Evolutionary conservation across 1,140 invertebrate genomes (phyloP), one percentile per base, ranked within the genome.

Genomic region (Pogonus chalceus): DNA sequence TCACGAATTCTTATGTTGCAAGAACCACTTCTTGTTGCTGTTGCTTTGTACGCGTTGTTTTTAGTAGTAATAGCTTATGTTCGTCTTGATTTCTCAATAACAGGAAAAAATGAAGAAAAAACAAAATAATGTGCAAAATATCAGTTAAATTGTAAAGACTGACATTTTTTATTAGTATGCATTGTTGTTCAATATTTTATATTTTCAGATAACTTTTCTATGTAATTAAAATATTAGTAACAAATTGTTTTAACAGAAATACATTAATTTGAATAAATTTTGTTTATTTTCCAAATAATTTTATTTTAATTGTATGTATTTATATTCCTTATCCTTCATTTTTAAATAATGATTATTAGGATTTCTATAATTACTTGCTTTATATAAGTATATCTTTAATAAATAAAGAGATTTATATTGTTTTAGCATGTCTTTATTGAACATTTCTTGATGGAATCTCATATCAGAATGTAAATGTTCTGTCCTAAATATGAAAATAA

Each of bases 1-100:
- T 83, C 90, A n/a, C 81, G 86, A 58, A 63, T 82, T 12, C 67
- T 87, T 0, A 84, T 98, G 79, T 75, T 99, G 14, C 89, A 94
- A 68, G 96, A 99, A 69, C 96, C 96, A 0, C 66, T 98, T 3
- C 68, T 98, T 20, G 85, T 96, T 35, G 83, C 92, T 49, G 73
- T 81, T 23, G 94, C 93, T 56, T 82, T 98, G 56, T 96, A 93
- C 71, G 67, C 92, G n/a, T 70, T 99, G 23, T 99, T 98, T 72
- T 63, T 98, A 3, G 71, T 87, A 61, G 90, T 97, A 24, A 96
- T 99, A 64, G 76, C 98, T 60, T 96, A 96, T 74, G 89, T 97
- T 43, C 79, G 96, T 53, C 74, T 98, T 60, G 96, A 99, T 74
- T 97, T 99, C 72, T 93, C 93, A 49, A 92, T 98, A 57, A 16